Evolutionary conservation across 2,797 vertebrate species (phyloP).

Genomic region (Morelia viridis): DNA sequence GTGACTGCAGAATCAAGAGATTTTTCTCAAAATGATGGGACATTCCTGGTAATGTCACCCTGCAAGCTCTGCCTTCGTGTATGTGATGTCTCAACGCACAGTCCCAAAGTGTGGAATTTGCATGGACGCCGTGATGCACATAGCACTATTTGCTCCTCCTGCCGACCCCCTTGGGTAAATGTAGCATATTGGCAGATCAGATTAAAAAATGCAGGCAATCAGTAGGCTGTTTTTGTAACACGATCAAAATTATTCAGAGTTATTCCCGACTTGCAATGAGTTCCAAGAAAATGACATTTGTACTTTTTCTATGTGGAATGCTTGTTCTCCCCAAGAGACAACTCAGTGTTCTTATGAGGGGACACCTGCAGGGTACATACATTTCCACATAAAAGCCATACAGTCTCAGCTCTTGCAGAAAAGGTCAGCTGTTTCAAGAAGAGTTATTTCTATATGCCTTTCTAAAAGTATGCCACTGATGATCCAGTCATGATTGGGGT

Average conservation of each 20-base stretch:
- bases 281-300: background rate
- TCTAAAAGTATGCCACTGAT: background rate
- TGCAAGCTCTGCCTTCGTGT: too few relatives aligned
- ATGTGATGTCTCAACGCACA: background rate
- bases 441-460: too few relatives aligned
- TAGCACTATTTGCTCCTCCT: background rate
- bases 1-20: background rate
- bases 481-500: background rate
- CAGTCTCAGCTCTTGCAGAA: background rate
- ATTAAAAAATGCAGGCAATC: constrained; percentile 53
- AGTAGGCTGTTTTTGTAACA: constrained; percentile 50
- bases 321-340: background rate
- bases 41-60: background rate
- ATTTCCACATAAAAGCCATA: background rate
- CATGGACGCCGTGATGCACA: background rate
- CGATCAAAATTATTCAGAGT: constrained; percentile 34
- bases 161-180: background rate
- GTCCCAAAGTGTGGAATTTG: background rate
- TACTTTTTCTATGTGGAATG: background rate
- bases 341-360: background rate
- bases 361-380: background rate
- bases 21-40: background rate
- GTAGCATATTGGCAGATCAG: background rate
- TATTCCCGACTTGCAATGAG: constrained; percentile 6
- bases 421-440: too few relatives aligned